Percentiles rank a stretch among this genome's conserved stretches.
phyloP scores from a whole-genome alignment of 2,888 invertebrate species.

The Drosophila subsilvestris region DNA sequence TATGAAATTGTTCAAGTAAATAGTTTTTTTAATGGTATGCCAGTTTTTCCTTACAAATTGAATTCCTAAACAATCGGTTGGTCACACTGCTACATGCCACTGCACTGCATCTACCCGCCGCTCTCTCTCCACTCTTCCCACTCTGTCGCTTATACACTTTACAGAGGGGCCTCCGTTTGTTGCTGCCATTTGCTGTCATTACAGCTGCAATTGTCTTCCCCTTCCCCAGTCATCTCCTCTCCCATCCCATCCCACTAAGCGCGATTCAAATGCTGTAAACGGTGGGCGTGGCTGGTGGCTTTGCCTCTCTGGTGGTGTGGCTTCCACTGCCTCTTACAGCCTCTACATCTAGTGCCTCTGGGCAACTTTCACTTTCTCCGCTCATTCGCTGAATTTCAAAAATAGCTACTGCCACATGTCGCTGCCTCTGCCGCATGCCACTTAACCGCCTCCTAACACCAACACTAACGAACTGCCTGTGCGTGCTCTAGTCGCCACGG shows the following conservation, averaged over 20 bases:
- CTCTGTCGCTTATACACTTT: slow-evolving; percentile 11
- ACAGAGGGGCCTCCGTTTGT: slow-evolving; percentile 22
- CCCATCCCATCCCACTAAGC: slow-evolving; percentile 1
- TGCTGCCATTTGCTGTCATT: slow-evolving; percentile 44
- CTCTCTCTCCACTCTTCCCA: slow-evolving; percentile 10
- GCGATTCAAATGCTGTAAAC: slow-evolving; percentile 33
- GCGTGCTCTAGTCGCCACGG: slow-evolving; percentile 50
- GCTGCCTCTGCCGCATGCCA: slow-evolving; percentile 39
- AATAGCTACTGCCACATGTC: slow-evolving; percentile 39
- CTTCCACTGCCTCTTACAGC: slow-evolving; percentile 25
- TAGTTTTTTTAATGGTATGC: not conserved
- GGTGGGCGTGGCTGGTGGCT: slow-evolving; percentile 37
- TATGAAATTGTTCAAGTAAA: not conserved
- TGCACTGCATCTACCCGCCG: no score
- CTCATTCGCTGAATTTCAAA: slow-evolving; percentile 35
- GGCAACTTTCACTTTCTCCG: slow-evolving; percentile 51
- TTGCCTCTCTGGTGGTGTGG: not conserved
- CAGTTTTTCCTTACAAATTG: not conserved
- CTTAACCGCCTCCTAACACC: slow-evolving; percentile 27
- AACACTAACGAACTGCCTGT: slow-evolving; percentile 65
- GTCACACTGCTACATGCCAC: not conserved
- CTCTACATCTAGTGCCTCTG: slow-evolving; percentile 3
- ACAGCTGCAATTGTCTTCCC: slow-evolving; percentile 27
- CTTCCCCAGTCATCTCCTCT: not conserved
- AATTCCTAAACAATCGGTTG: not conserved